Evolutionary conservation across 2,888 invertebrate species (phyloP), one percentile per base, ranked within the genome.

Genomic region (Cantharis lateralis): DNA sequence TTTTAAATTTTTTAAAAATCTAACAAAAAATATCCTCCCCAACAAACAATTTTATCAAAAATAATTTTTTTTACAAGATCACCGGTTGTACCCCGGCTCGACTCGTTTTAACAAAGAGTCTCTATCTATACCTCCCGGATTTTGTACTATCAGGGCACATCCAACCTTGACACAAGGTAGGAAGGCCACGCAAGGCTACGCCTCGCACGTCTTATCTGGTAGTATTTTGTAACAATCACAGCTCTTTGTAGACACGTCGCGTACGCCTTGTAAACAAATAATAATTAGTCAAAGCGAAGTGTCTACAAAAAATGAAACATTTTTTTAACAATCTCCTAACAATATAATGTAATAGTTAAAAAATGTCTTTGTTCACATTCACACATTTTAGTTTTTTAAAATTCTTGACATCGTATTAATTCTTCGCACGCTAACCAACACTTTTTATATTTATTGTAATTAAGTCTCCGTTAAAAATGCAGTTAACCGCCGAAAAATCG

Each of bases 11-110:
- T 85, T 88, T 88, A 88, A 88, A 89, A 89, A 88, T 89, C 88
- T 89, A 89, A 89, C 89, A 89, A 89, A 89, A 89, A 89, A 89
- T 88, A 88, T 89, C 88, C 88, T 88, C 88, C 89, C 88, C 89
- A 88, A 91, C 91, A 91, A 91, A 88, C 88, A 91, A 91, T 90
- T 89, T 91, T 92, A 91, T 91, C 91, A 92, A 91, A 91, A 91
- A 91, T 91, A 91, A 90, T 90, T 90, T 90, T 89, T 89, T 89
- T 89, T 89, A 88, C 87, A 87, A 81, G 79, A 74, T 74, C 48
- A 81, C 83, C 83, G 84, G 82, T 81, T 79, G 78, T 72, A 76
- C 77, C 77, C 81, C 81, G 82, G 75, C 74, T 76, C 78, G 81
- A 81, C 48, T 79, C 80, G 80, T 78, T 15, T 24, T 66, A 68